A percentile compares a stretch with the other conserved stretches of the same genome.
These are phyloP conservation scores for Cosmorhoe ocellata DNA, from an alignment of 2,888 invertebrate genomes.

Conservation along the genomic window DNA sequence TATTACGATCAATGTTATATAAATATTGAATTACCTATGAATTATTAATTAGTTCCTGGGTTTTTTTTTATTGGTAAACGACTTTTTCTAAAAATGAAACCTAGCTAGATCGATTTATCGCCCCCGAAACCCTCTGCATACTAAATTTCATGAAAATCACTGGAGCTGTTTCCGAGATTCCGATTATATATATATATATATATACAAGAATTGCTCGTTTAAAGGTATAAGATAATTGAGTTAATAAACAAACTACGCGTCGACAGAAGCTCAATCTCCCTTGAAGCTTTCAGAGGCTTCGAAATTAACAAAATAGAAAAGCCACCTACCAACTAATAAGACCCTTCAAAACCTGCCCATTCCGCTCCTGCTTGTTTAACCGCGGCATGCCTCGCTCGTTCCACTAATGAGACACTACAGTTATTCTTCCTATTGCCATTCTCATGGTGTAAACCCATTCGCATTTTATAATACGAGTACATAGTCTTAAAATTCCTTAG, in stretches of 20 bases:
- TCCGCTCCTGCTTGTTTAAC: conserved; percentile 39
- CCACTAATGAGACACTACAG: conserved; percentile 59
- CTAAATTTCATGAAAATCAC: too few relatives aligned
- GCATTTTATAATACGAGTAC: conserved; percentile 14
- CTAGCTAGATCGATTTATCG: too few relatives aligned
- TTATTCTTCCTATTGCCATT: conserved; percentile 45
- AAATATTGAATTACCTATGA: too few relatives aligned
- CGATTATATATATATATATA: too few relatives aligned
- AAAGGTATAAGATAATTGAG: too few relatives aligned
- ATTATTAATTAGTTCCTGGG: too few relatives aligned
- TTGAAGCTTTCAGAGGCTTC: conserved; percentile 10
- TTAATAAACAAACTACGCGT: conserved; percentile 8
- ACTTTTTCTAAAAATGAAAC: too few relatives aligned
- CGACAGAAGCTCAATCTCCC: conserved; percentile 8
- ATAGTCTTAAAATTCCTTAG: conserved; percentile 18
- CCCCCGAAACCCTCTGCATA: too few relatives aligned
- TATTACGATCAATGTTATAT: too few relatives aligned
- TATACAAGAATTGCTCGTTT: too few relatives aligned
- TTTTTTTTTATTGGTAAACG: too few relatives aligned
- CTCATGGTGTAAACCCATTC: conserved; percentile 33
- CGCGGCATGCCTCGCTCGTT: conserved; percentile 50
- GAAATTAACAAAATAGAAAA: conserved; percentile 29
- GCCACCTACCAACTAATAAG: conserved; percentile 43
- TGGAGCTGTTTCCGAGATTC: too few relatives aligned
- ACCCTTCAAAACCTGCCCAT: conserved; percentile 42